These are phyloP conservation scores for Diadumene lineata DNA, from an alignment of 92 coral and sea anemone species.

Conservation along the genomic window DNA sequence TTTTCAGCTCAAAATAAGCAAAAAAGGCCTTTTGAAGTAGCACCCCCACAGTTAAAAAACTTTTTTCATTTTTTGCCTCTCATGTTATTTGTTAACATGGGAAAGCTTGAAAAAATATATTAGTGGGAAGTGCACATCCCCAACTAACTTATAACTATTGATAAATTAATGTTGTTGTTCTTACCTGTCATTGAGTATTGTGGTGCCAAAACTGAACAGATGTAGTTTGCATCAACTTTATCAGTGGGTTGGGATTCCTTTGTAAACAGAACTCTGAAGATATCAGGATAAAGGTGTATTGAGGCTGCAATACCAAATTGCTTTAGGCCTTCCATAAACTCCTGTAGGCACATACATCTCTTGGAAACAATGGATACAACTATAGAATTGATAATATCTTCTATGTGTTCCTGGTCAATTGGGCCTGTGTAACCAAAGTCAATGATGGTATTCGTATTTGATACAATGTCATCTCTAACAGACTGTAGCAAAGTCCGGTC, in stretches of 20 bases:
- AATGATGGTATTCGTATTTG: slow-evolving; percentile 26
- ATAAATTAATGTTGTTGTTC: no score
- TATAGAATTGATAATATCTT: slow-evolving; percentile 40
- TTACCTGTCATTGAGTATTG: slow-evolving; percentile 33
- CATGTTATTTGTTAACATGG: no score
- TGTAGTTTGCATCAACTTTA: slow-evolving; percentile 43
- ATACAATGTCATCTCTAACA: slow-evolving; percentile 9
- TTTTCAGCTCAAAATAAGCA: no score
- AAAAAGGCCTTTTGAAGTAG: no score
- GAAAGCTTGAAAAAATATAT: no score
- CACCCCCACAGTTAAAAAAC: no score
- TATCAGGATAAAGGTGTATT: not conserved
- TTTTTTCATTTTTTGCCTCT: no score
- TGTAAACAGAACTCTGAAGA: slow-evolving; percentile 14
- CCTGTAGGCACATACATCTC: slow-evolving; percentile 48
- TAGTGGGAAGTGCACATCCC: no score
- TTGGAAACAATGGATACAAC: slow-evolving; percentile 43
- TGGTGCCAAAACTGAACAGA: slow-evolving; percentile 42
- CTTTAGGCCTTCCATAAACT: slow-evolving; percentile 58
- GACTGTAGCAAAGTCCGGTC: slow-evolving; percentile 14
- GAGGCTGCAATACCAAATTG: slow-evolving; percentile 16
- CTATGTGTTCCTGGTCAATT: slow-evolving; percentile 32
- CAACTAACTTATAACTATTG: no score
- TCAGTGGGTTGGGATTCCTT: not conserved
- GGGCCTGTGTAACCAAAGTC: slow-evolving; percentile 54